A percentile compares a stretch with the other conserved stretches of the same genome.
phyloP scores from a whole-genome alignment of 2,797 vertebrate genomes.

The Helarctos malayanus region DNA sequence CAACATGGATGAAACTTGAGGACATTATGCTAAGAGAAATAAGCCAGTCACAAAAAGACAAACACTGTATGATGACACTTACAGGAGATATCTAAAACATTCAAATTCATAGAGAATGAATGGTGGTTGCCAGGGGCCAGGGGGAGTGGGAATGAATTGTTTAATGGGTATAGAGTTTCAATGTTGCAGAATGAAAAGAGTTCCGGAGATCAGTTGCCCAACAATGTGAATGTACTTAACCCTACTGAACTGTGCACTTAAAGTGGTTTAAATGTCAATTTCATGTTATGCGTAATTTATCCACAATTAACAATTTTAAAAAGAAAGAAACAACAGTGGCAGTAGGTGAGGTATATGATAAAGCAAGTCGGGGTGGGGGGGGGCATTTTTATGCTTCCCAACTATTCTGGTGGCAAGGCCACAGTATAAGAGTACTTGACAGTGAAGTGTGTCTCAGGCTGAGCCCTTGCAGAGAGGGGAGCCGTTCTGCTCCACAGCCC shows the following conservation, averaged over 20 bases:
- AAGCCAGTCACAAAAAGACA: conserved; percentile 22
- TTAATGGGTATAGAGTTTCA: background rate
- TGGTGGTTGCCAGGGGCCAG: background rate
- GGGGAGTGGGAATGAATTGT: background rate
- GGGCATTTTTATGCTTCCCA: background rate
- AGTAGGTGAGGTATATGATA: background rate
- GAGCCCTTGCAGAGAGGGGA: background rate
- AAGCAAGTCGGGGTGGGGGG: background rate
- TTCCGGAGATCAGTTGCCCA: background rate
- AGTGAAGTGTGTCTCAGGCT: background rate
- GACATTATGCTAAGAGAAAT: background rate
- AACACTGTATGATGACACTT: background rate
- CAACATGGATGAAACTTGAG: background rate
- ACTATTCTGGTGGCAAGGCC: background rate
- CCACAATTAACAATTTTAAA: background rate
- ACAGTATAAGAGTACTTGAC: background rate
- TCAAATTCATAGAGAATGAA: background rate
- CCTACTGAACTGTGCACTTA: background rate
- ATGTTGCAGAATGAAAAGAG: background rate
- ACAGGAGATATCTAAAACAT: background rate
- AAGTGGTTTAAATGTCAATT: background rate
- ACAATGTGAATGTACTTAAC: background rate
- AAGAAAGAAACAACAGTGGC: background rate
- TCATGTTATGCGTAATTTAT: conserved; percentile 11
- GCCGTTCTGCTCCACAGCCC: background rate